A percentile compares a stretch with the other conserved stretches of the same genome.
phyloP scores from a whole-genome alignment of 1,140 invertebrate species.

The Xylocopa sonorina region DNA sequence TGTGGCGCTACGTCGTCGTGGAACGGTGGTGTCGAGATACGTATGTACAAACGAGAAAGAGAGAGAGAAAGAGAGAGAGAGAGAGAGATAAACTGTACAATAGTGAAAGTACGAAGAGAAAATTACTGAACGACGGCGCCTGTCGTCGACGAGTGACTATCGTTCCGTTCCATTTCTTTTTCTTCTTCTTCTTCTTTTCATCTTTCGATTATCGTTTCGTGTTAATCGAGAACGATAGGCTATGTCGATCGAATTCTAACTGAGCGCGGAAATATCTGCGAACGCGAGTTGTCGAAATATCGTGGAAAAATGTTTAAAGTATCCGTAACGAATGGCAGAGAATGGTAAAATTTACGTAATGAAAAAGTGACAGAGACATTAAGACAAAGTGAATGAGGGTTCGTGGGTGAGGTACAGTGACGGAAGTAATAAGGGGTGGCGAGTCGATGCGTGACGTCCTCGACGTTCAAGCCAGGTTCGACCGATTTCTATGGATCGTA shows the following conservation, averaged over 20 bases:
- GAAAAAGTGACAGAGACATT: constrained; percentile 62
- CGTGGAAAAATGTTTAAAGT: too few species aligned
- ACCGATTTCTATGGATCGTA: constrained; percentile 2
- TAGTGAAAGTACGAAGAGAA: constrained; percentile 4
- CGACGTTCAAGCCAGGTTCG: neutral
- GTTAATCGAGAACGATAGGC: neutral
- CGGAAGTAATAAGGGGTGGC: constrained; percentile 38
- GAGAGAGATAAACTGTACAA: constrained; percentile 21
- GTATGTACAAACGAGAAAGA: constrained; percentile 24
- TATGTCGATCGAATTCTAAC: too few species aligned
- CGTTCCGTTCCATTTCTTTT: constrained; percentile 19
- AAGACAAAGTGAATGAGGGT: constrained; percentile 66
- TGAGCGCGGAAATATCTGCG: constrained; percentile 3
- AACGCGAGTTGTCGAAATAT: too few species aligned
- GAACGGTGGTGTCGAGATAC: neutral
- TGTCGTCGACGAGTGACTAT: constrained; percentile 45
- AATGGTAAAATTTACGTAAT: constrained; percentile 42
- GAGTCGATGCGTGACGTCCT: constrained; percentile 62
- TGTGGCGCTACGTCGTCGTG: constrained; percentile 4
- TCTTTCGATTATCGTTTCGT: too few species aligned
- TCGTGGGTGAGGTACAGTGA: constrained; percentile 50
- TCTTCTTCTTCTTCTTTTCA: neutral
- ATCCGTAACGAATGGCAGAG: constrained; percentile 11
- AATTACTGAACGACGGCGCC: constrained; percentile 1
- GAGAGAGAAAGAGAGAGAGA: neutral